Evolutionary conservation across 2,113 vertebrate species (phyloP), one percentile per base, ranked within the genome.

Genomic region (Ceyx margarethae): DNA sequence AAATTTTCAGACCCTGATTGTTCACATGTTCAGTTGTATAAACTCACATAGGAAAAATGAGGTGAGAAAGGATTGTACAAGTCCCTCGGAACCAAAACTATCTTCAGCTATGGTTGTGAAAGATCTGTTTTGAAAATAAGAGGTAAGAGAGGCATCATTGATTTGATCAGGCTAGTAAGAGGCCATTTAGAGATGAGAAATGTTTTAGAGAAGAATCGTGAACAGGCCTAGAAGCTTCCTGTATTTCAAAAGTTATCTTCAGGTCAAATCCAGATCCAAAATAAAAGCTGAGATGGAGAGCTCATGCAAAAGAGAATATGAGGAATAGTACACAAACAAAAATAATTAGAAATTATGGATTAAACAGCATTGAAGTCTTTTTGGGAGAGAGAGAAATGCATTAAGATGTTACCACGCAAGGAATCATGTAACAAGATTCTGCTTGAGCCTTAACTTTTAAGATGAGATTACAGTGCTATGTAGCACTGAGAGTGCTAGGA

Each of bases 61-160:
- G 23, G 35, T 77, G 35, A 76, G 66, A 90, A 91, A 88, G 40
- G 25, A 65, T 42, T 68, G 40, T 51, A 33, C 16, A 67, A 48
- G 29, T 75, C 43, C 11, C 45, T 84, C 60, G 53, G 45, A 88
- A 91, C 60, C 10, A 84, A 90, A 95, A 87, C 9, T 69, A 76
- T 79, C 57, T 81, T 75, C 45, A 68, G 28, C 35, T 81, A 62
- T 2, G 20, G n/a, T 28, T 72, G 28, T 65, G 42, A 78, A 91
- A 90, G 57, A 72, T 33, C 46, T 69, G 58, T 66, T 94, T 78
- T 79, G 87, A 94, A 90, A 88, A 61, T 37, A 91, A 81, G 33
- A 66, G 25, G 40, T 3, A 83, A 37, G 19, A 87, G 45, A 6
- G 15, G 46, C 65, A 85, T 86, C 57, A 81, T 2, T 65, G 10